Evolutionary conservation across 2,888 invertebrate species (phyloP).

Genomic region (Cephus nigrinus): DNA sequence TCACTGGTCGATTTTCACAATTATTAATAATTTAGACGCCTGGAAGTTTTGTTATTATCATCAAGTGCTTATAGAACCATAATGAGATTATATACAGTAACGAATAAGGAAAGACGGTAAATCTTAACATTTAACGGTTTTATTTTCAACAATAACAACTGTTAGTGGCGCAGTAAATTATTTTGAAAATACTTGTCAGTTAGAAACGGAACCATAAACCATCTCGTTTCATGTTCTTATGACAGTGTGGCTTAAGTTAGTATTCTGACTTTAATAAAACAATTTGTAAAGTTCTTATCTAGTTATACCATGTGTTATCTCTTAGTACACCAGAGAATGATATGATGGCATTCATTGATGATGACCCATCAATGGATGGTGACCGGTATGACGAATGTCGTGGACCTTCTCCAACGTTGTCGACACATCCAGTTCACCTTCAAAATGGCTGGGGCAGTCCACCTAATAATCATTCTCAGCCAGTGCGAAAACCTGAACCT

Average conservation of each 20-base stretch:
- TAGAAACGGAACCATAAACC: not conserved
- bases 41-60: not conserved
- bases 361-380: conserved; percentile 72
- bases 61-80: not conserved
- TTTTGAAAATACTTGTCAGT: not conserved
- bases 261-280: not conserved
- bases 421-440: conserved; percentile 66
- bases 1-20: not conserved
- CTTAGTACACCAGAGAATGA: conserved; percentile 74
- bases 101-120: not conserved
- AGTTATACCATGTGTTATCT: not conserved
- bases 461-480: conserved; percentile 42
- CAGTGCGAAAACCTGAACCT: conserved; percentile 10
- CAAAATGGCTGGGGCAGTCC: conserved; percentile 72
- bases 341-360: conserved; percentile 82
- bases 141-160: not conserved
- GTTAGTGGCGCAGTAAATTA: not conserved
- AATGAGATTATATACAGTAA: not conserved
- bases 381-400: conserved; percentile 66
- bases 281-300: not conserved
- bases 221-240: not conserved
- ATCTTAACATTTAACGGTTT: not conserved
- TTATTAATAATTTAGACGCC: not conserved
- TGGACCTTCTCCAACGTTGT: conserved; percentile 59
- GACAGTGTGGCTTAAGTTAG: not conserved